These are phyloP conservation scores for Hippasteria phrygiana DNA, from an alignment of 53 echinoderm and acorn worm genomes.

Conservation along the genomic window DNA sequence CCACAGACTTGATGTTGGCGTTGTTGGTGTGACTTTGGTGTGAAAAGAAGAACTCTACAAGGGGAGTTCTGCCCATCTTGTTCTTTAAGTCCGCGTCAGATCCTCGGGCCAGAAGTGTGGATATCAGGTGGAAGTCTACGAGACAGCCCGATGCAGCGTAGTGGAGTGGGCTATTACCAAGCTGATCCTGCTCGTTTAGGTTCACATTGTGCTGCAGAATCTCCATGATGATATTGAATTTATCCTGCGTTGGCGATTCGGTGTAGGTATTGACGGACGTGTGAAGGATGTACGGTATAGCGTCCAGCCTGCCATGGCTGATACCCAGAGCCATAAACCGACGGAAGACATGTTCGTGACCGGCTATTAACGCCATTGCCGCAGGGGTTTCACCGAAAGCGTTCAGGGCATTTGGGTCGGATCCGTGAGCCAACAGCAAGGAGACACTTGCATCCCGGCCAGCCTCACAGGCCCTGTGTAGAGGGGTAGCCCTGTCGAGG, in stretches of 20 bases:
- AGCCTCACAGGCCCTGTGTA: slow-evolving; percentile 68
- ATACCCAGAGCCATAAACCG: slow-evolving; percentile 25
- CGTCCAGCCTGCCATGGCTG: slow-evolving; percentile 15
- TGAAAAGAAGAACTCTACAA: slow-evolving; percentile 41
- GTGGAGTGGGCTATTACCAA: slow-evolving; percentile 64
- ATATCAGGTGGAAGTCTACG: slow-evolving; percentile 55
- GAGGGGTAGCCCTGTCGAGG: slow-evolving; percentile 55
- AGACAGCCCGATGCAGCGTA: slow-evolving; percentile 55
- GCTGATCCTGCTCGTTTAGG: slow-evolving; percentile 51
- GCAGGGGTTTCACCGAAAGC: slow-evolving; percentile 51
- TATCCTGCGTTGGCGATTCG: slow-evolving; percentile 28
- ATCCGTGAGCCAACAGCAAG: slow-evolving; percentile 50
- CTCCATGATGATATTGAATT: slow-evolving; percentile 22
- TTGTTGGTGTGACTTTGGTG: slow-evolving; percentile 30
- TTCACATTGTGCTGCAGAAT: slow-evolving; percentile 19
- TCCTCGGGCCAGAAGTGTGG: slow-evolving; percentile 49
- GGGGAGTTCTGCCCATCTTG: slow-evolving; percentile 54
- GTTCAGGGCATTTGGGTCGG: slow-evolving; percentile 51
- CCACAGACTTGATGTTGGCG: slow-evolving; percentile 36
- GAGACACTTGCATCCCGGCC: slow-evolving; percentile 49
- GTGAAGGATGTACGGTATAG: slow-evolving; percentile 58
- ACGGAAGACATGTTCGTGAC: slow-evolving; percentile 40
- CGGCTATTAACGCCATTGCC: slow-evolving; percentile 43
- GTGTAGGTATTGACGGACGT: slow-evolving; percentile 35
- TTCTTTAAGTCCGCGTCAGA: slow-evolving; percentile 68